Evolutionary conservation across 2,113 vertebrate genomes (phyloP), one percentile per base, ranked within the genome.

Genomic region (Salvelinus fontinalis): DNA sequence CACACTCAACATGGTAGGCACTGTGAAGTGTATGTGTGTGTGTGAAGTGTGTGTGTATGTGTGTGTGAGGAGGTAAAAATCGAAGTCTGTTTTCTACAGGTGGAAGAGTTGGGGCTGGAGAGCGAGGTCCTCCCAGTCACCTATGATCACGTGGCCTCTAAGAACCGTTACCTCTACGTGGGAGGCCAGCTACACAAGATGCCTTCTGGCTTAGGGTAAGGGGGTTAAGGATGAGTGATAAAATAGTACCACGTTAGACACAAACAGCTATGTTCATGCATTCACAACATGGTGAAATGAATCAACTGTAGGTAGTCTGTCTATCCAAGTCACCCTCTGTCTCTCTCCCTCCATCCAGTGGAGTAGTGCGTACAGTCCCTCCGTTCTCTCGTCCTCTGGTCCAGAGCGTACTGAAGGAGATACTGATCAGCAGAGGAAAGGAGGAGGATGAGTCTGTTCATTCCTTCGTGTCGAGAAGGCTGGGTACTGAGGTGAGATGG

Each of bases 311-410:
- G 14, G 51, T 54, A 54, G 3, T 54, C 4, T 51, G 49, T 51
- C 49, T 51, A 13, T 51, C 13, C 12, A 34, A 11, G 9, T 22
- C 22, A 65, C 22, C 26, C 14, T 67, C 4, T 27, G 14, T 5
- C 29, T 18, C 14, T 26, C 66, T 70, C 12, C 18, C 60, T 20
- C 9, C 4, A 70, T 78, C 4, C 81, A 97, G 96, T 24, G 95
- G 92, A 2, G 75, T 95, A 2, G 3, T 97, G 27, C 60, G 83
- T 14, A 93, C 94, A 0, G 85, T 93, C n/a, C 92, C 95, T 0
- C 96, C 97, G 0, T 98, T 98, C 85, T 93, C 95, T 1, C 92
- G 81, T 2, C 95, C 97, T 0, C 91, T 98, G 24, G 60, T 95
- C 24, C 90, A 90, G 81, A 94, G 90, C 0, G 76, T 95, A 3